These are phyloP conservation scores for Tetheella fluctuosa DNA, from an alignment of 2,888 invertebrate genomes.

Conservation along the genomic window DNA sequence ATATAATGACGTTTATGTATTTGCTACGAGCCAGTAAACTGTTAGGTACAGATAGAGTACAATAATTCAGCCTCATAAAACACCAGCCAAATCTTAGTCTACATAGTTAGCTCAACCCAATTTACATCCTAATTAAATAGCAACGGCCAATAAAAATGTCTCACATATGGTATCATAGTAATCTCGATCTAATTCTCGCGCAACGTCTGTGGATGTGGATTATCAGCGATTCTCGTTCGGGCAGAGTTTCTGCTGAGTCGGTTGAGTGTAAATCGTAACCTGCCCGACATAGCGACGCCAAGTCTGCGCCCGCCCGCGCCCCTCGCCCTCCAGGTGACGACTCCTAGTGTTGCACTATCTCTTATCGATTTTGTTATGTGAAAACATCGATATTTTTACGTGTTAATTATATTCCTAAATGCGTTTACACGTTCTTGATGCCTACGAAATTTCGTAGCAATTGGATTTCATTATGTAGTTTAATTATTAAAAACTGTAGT, in stretches of 20 bases:
- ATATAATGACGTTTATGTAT: too few species aligned
- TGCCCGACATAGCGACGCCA: conserved; percentile 82
- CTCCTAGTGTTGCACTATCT: conserved; percentile 51
- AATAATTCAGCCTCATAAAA: conserved; percentile 18
- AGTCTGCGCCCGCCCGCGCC: conserved; percentile 54
- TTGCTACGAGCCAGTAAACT: neutral
- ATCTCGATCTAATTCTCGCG: conserved; percentile 81
- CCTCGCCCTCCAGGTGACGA: conserved; percentile 77
- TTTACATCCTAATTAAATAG: conserved; percentile 63
- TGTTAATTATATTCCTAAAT: too few species aligned
- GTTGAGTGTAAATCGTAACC: conserved; percentile 84
- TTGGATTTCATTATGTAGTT: too few species aligned
- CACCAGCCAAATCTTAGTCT: conserved; percentile 16
- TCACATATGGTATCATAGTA: conserved; percentile 62
- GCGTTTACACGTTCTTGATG: too few species aligned
- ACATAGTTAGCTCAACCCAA: conserved; percentile 32
- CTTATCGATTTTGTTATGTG: conserved; percentile 13
- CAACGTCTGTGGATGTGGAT: conserved; percentile 73
- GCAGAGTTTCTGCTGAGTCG: conserved; percentile 80
- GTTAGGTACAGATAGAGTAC: too few species aligned
- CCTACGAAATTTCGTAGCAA: too few species aligned
- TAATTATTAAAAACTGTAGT: too few species aligned
- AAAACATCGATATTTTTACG: conserved; percentile 31
- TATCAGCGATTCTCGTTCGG: conserved; percentile 80
- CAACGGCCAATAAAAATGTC: conserved; percentile 61